A percentile compares a stretch with the other conserved stretches of the same genome.
Conservation (phyloP, 2,888 invertebrate species). For the Epirrhoe alternata region DNA sequence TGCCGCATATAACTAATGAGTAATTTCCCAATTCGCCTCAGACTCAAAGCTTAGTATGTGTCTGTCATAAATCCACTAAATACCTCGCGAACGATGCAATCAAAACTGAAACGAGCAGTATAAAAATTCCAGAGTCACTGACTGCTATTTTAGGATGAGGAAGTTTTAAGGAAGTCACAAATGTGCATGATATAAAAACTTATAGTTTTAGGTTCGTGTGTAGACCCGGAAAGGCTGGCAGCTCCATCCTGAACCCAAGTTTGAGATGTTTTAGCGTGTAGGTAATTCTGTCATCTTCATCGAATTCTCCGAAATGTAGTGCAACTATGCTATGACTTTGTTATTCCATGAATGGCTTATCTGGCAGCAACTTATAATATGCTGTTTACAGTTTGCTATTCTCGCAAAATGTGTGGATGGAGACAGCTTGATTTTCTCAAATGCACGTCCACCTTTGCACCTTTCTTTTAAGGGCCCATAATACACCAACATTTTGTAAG, state of each 20-base stretch:
- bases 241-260: not conserved
- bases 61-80: slow-evolving; percentile 30
- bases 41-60: slow-evolving; percentile 26
- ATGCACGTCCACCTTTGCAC: no score
- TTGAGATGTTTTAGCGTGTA: not conserved
- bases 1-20: slow-evolving; percentile 27
- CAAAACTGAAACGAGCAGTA: slow-evolving; percentile 32
- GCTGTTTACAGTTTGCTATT: no score
- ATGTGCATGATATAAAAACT: slow-evolving; percentile 17
- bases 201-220: slow-evolving; percentile 14
- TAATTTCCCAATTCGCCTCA: slow-evolving; percentile 28
- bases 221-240: not conserved
- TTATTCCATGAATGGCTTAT: no score
- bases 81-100: slow-evolving; percentile 31
- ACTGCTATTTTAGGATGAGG: slow-evolving; percentile 38
- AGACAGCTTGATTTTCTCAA: no score
- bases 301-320: not conserved
- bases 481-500: no score
- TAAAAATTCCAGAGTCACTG: slow-evolving; percentile 38
- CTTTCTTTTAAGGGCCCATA: no score
- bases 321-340: no score
- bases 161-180: slow-evolving; percentile 40
- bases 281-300: not conserved
- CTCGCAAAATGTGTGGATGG: no score
- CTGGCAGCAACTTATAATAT: no score